Percentiles rank a stretch among this genome's conserved stretches.
Conservation (phyloP, 2,113 vertebrate genomes). For the Brevimyrus niger region DNA sequence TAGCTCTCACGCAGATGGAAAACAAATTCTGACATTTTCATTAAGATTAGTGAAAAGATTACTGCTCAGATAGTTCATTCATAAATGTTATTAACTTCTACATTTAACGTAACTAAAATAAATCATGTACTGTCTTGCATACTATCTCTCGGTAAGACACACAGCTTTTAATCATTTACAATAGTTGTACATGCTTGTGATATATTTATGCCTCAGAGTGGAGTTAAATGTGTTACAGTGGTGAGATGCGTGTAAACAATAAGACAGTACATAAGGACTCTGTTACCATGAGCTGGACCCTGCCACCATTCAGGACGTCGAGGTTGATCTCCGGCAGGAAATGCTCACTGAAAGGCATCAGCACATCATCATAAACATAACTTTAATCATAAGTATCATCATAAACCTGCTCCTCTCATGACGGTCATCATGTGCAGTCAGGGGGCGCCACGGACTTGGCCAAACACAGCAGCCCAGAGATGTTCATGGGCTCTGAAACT, state of each 20-base stretch:
- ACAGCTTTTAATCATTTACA: not conserved
- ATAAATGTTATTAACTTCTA: not conserved
- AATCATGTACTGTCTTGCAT: not conserved
- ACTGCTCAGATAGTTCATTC: not conserved
- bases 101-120: not conserved
- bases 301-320: constrained; percentile 63
- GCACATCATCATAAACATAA: not conserved
- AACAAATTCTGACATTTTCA: not conserved
- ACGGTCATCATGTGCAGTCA: not conserved
- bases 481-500: not conserved
- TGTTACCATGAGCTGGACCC: constrained; percentile 83
- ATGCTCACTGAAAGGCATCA: constrained; percentile 48
- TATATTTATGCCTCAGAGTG: not conserved
- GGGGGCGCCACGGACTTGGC: not conserved
- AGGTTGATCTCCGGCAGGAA: constrained; percentile 79
- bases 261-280: constrained; percentile 13
- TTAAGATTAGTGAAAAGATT: not conserved
- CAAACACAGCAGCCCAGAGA: not conserved
- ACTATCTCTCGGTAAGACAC: not conserved
- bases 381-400: not conserved
- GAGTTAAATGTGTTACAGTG: not conserved
- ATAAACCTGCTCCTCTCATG: not conserved
- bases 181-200: not conserved
- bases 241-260: not conserved
- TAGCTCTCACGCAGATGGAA: not conserved